A percentile compares a stretch with the other conserved stretches of the same genome.
phyloP scores from a whole-genome alignment of 2,888 invertebrate species.

The Plebejus anna region DNA sequence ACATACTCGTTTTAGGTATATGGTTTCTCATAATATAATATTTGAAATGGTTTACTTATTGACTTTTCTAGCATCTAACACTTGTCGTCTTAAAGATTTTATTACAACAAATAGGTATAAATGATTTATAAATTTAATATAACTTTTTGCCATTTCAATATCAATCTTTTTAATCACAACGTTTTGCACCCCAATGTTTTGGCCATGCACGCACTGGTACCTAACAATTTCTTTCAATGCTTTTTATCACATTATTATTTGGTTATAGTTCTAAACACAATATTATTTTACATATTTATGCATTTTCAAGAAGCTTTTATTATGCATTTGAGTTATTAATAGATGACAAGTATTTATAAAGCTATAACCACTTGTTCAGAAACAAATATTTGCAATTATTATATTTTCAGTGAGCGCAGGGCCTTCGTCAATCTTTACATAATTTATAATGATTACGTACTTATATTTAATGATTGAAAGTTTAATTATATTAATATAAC shows the following conservation, averaged over 20 bases:
- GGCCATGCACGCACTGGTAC: neutral
- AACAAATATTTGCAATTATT: neutral
- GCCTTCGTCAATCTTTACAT: conserved; percentile 11
- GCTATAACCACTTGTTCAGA: neutral
- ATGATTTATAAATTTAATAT: neutral
- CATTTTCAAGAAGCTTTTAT: neutral
- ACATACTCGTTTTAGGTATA: neutral
- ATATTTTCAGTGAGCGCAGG: neutral
- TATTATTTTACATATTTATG: neutral
- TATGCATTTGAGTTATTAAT: neutral
- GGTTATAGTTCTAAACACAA: too few relatives aligned
- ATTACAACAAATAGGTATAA: neutral
- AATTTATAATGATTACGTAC: conserved; percentile 10
- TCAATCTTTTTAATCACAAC: conserved; percentile 26
- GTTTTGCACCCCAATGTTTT: conserved; percentile 23
- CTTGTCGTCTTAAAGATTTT: neutral
- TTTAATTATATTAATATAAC: neutral
- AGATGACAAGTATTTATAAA: neutral
- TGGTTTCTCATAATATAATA: neutral
- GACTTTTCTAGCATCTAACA: neutral
- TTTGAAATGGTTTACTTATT: neutral
- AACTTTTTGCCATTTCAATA: conserved; percentile 16
- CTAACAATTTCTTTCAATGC: neutral
- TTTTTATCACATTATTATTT: neutral
- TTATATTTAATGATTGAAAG: neutral